These are phyloP conservation scores for Spisula solida DNA, from an alignment of 2,888 invertebrate genomes.

Conservation along the genomic window DNA sequence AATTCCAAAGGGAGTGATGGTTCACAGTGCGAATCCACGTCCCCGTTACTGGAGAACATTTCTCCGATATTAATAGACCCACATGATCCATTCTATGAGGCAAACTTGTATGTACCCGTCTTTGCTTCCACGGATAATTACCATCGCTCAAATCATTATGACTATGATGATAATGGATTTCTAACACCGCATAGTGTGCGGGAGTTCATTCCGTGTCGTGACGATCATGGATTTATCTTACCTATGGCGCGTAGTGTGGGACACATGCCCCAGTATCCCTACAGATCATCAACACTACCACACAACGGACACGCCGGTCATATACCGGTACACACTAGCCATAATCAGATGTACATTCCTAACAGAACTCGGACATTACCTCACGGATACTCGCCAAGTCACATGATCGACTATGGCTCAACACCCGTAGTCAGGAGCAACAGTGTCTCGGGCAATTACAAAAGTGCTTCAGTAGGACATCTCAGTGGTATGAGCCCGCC, in stretches of 20 bases:
- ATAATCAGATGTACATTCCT: constrained; percentile 56
- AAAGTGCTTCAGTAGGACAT: constrained; percentile 83
- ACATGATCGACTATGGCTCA: constrained; percentile 50
- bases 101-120: constrained; percentile 66
- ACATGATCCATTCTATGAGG: constrained; percentile 72
- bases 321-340: not conserved
- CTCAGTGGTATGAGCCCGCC: constrained; percentile 75
- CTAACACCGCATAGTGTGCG: constrained; percentile 29
- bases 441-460: constrained; percentile 63
- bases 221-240: constrained; percentile 51
- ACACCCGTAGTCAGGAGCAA: constrained; percentile 58
- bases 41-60: constrained; percentile 80
- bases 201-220: constrained; percentile 42
- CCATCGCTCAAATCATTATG: constrained; percentile 48
- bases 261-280: constrained; percentile 27
- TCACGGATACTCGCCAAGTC: constrained; percentile 58
- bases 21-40: constrained; percentile 82
- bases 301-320: constrained; percentile 55
- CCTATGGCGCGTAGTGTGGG: constrained; percentile 34
- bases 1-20: constrained; percentile 75
- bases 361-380: constrained; percentile 65
- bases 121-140: constrained; percentile 56
- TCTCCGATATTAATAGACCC: constrained; percentile 77
- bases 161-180: constrained; percentile 54
- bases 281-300: constrained; percentile 56